Evolutionary conservation across 1,140 invertebrate species (phyloP).

Genomic region (Panulirus ornatus): DNA sequence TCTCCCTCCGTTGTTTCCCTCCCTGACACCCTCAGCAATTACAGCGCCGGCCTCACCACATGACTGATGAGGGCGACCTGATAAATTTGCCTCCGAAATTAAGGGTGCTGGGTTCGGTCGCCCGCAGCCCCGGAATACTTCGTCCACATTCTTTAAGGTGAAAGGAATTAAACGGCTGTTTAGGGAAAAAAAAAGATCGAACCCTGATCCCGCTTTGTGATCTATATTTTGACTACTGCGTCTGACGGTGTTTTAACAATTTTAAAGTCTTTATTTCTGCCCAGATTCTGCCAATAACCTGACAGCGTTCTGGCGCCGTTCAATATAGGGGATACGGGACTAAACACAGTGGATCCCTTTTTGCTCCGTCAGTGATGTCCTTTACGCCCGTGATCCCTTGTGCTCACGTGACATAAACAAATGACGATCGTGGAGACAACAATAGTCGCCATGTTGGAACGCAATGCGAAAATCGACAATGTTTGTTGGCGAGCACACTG

Average conservation of each 20-base stretch:
- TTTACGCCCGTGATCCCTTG: constrained; percentile 69
- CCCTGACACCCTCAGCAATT: constrained; percentile 6
- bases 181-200: too few species aligned
- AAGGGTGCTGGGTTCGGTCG: neutral
- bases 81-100: constrained; percentile 29
- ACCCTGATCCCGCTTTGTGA: too few species aligned
- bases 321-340: constrained; percentile 16
- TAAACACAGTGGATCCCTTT: constrained; percentile 39
- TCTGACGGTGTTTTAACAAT: too few species aligned
- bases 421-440: constrained; percentile 72
- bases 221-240: too few species aligned
- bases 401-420: constrained; percentile 65
- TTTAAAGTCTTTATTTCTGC: too few species aligned
- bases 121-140: constrained; percentile 3
- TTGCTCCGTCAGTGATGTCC: constrained; percentile 34
- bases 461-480: constrained; percentile 73
- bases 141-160: neutral
- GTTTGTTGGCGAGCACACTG: constrained; percentile 68
- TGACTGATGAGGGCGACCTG: constrained; percentile 34
- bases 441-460: constrained; percentile 73
- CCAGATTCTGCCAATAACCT: too few species aligned
- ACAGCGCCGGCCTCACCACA: neutral
- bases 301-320: neutral
- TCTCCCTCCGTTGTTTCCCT: neutral
- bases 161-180: too few species aligned